Base-by-base conservation (phyloP, 2,888 invertebrate species). In the Phengaris arion region DNA sequence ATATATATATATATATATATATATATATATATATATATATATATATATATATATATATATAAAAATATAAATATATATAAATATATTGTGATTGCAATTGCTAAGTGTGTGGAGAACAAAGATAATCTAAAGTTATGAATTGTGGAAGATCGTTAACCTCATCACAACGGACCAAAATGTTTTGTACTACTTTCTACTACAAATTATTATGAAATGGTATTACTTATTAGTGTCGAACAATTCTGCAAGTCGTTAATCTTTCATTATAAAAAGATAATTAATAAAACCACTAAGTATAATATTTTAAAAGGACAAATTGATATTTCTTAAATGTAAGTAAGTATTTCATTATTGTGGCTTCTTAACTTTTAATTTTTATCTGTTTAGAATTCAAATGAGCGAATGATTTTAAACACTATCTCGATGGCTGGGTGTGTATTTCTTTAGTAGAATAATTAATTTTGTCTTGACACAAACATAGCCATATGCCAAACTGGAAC, bases 71-170 rank as follows among this genome's bases (percentile, higher is more conserved):
- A n/a, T n/a, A n/a, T n/a, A n/a, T n/a, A n/a, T n/a, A n/a, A n/a
- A n/a, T n/a, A n/a, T 64, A 64, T 35, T 64, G 59, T 64, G 59
- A 64, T 35, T 22, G 64, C 35, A 6, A 22, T 57, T 2, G 35
- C 64, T 64, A 64, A 35, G 35, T 12, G 35, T 45, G 64, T 64
- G 35, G 12, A 45, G 35, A 22, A 22, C 35, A 59, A 6, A 45
- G 13, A 64, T 64, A 64, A 22, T 59, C 59, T 59, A 59, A 22
- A 64, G 35, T 35, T 64, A 64, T 52, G 52, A 52, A 12, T 52
- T 52, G 10, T 64, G 64, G 64, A 64, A 64, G 64, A 64, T 64
- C 35, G 35, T 35, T 64, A 64, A 64, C 64, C 64, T 64, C 35
- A 64, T 64, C 12, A 64, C 64, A 6, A 64, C 35, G 35, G 64